These are phyloP conservation scores for Antitype chi DNA, from an alignment of 2,888 invertebrate genomes.

Conservation along the genomic window DNA sequence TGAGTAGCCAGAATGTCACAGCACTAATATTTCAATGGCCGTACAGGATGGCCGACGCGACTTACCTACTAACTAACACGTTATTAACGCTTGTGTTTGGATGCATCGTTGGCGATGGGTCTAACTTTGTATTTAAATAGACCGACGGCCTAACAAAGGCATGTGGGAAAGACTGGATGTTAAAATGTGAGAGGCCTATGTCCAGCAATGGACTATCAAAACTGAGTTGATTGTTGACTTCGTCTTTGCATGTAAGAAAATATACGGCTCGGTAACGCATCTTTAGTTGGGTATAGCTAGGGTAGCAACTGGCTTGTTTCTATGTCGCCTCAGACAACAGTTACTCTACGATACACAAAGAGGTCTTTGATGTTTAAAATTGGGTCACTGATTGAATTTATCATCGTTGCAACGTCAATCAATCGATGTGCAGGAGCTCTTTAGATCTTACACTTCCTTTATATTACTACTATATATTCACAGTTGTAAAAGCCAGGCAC, in stretches of 20 bases:
- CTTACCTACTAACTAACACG: no score
- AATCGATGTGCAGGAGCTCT: slow-evolving; percentile 29
- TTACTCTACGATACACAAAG: slow-evolving; percentile 6
- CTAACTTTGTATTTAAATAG: no score
- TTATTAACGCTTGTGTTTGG: no score
- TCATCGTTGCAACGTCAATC: slow-evolving; percentile 23
- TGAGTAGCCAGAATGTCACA: no score
- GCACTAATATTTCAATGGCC: no score
- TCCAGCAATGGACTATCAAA: not conserved
- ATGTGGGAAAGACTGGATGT: not conserved
- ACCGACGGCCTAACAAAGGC: not conserved
- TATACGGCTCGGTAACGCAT: not conserved
- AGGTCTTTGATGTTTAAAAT: slow-evolving; percentile 7
- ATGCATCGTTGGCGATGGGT: no score
- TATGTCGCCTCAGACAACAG: not conserved
- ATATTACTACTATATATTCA: slow-evolving; percentile 23
- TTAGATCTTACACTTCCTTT: slow-evolving; percentile 23
- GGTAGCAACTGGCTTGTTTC: not conserved
- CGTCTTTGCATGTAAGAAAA: not conserved
- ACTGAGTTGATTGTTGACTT: not conserved
- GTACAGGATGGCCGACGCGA: no score
- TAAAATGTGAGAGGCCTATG: not conserved
- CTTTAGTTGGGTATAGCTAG: not conserved
- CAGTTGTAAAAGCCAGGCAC: slow-evolving; percentile 46
- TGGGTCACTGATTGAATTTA: slow-evolving; percentile 28